Base-by-base conservation (phyloP, 1,140 invertebrate species). In the Triops cancriformis region DNA sequence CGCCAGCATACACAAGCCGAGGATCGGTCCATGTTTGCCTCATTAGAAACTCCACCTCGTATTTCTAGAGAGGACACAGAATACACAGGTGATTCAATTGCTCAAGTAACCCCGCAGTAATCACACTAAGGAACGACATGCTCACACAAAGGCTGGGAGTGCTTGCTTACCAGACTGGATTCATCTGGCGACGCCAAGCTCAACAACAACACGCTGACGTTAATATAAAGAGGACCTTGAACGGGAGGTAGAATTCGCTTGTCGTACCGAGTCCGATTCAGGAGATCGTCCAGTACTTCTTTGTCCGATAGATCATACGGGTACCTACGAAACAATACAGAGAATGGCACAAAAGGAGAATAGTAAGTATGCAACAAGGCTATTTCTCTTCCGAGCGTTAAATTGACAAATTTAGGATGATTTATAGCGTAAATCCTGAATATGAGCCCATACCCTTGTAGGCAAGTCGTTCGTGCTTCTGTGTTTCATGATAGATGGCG, bases 121-220 rank as follows among this genome's bases (percentile, higher is more conserved):
- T 18, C 76, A 18, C 12, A 45, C 12, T 10, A 41, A 78, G 26
- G 23, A 26, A 7, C 0, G 31, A 2, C 11, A 18, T 73, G 27
- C 11, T 23, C 18, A n/a, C 23, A 26, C 43, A 74, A n/a, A 26
- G 26, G 26, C 27, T 31, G 5, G 0, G 12, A 72, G 27, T 76
- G 14, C 2, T 14, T 23, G 89, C 89, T 93, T 90, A 95, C 94
- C 90, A 96, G 88, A 88, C 94, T 96, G 82, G 94, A 96, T 87
- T 97, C 94, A 86, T 97, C 94, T 75, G 94, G 94, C 79, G 94
- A 97, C 82, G 94, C 94, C 85, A 97, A 89, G 86, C 93, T 95
- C 84, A 97, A 89, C 81, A 97, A 88, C 84, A 96, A 87, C 80
- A 97, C 94, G 86, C 94, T 96, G 83, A 97, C 93, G 86, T 96